phyloP scores from a whole-genome alignment of 2,888 invertebrate genomes.

The Chirona hameri region DNA sequence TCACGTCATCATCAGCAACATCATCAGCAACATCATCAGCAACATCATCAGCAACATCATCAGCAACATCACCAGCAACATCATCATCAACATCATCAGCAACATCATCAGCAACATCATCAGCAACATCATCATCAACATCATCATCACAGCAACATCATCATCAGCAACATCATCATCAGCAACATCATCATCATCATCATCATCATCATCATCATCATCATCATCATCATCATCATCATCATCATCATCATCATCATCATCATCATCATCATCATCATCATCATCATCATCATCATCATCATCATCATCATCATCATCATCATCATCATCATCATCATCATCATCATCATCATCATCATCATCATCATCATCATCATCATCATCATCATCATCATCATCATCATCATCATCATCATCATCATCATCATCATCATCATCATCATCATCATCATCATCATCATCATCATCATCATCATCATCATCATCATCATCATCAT shows the following conservation, averaged over 20 bases:
- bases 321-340: conserved; percentile 4
- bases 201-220: conserved; percentile 22
- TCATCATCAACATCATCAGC: no score
- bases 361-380: conserved; percentile 22
- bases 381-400: conserved; percentile 22
- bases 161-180: no score
- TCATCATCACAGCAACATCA: no score
- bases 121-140: no score
- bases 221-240: conserved; percentile 22
- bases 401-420: conserved; percentile 22
- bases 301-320: conserved; percentile 11
- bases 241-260: conserved; percentile 22
- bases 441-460: conserved; percentile 22
- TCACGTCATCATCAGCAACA: no score
- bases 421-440: conserved; percentile 22
- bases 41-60: no score
- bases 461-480: conserved; percentile 22
- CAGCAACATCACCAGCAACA: no score
- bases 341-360: conserved; percentile 22
- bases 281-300: conserved; percentile 22
- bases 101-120: no score
- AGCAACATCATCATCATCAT: no score
- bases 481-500: conserved; percentile 22
- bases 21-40: no score
- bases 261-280: conserved; percentile 22